Evolutionary conservation across 2,113 vertebrate species (phyloP), one percentile per base, ranked within the genome.

Genomic region (Alethe castanea): DNA sequence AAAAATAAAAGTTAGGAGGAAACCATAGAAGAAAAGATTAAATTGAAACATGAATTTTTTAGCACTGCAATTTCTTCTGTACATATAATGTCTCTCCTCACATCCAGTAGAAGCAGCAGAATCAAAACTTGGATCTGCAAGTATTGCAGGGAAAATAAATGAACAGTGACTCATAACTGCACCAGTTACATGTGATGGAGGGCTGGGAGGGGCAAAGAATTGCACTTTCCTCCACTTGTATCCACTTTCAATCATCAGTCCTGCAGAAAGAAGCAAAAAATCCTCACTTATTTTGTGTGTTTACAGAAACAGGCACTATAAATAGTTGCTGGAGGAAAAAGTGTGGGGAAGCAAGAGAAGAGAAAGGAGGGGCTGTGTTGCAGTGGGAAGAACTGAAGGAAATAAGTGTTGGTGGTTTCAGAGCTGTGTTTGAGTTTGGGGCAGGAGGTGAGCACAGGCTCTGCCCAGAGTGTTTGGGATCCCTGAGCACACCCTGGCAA

Each of bases 141-240:
- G 35, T 77, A 2, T 78, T 90, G 69, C 92, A 73, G 73, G 76
- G 90, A 69, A 91, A 94, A 83, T 25, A 91, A 86, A 91, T 69
- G 42, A 50, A 56, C 71, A 90, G 80, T 90, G 88, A 90, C 88
- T 90, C 88, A 90, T 90, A 83, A 83, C 71, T 90, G 88, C 88
- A 83, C 88, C 88, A 90, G 48, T 44, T 83, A 4, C 88, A 83
- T 78, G 83, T 89, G 88, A n/a, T 40, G 64, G 69, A 81, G 77
- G 52, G 67, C 42, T 82, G 84, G 77, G 85, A 91, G 72, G 50
- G 79, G 69, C 59, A 73, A 22, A 42, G 70, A 90, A 48, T 66
- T 88, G 60, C 64, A 81, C 78, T 90, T 90, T n/a, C 64, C 56
- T 44, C 61, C 52, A 33, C 52, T 88, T 50, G n/a, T 17, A 71